phyloP scores from a whole-genome alignment of 2,797 vertebrate species.

The Etheostoma nigrum region DNA sequence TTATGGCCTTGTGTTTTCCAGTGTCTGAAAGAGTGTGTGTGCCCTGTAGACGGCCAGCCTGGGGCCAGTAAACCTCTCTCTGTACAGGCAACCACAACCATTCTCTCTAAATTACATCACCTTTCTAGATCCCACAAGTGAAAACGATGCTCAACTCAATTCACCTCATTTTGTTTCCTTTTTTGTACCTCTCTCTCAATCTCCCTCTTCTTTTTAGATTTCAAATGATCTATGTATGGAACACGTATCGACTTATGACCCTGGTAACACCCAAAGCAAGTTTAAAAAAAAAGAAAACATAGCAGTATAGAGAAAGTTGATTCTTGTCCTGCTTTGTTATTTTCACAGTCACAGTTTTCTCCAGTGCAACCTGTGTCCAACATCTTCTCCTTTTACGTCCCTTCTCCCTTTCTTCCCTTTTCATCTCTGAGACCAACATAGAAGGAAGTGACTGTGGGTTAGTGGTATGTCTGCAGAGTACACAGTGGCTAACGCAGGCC shows the following conservation, averaged over 20 bases:
- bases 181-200: conserved; percentile 25
- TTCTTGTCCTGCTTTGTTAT: conserved; percentile 5
- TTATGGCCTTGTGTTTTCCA: conserved; percentile 74
- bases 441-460: conserved; percentile 82
- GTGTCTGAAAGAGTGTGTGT: conserved; percentile 74
- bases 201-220: conserved; percentile 12
- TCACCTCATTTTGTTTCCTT: conserved; percentile 31
- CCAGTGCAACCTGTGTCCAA: conserved; percentile 13
- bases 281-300: background rate
- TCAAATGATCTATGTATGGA: background rate
- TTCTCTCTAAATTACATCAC: conserved; percentile 83
- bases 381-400: conserved; percentile 22
- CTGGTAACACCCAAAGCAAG: background rate
- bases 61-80: conserved; percentile 80
- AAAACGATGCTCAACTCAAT: conserved; percentile 68
- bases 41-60: conserved; percentile 75
- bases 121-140: conserved; percentile 74
- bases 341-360: conserved; percentile 3
- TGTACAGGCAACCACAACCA: conserved; percentile 77
- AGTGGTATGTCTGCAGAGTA: conserved; percentile 82
- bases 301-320: background rate
- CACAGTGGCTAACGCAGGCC: conserved; percentile 79
- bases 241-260: background rate
- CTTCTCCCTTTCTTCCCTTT: conserved; percentile 52
- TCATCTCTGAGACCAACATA: conserved; percentile 54